These are phyloP conservation scores for Microctenopoma lineatum DNA, from an alignment of 2,797 vertebrate genomes.

Conservation along the genomic window DNA sequence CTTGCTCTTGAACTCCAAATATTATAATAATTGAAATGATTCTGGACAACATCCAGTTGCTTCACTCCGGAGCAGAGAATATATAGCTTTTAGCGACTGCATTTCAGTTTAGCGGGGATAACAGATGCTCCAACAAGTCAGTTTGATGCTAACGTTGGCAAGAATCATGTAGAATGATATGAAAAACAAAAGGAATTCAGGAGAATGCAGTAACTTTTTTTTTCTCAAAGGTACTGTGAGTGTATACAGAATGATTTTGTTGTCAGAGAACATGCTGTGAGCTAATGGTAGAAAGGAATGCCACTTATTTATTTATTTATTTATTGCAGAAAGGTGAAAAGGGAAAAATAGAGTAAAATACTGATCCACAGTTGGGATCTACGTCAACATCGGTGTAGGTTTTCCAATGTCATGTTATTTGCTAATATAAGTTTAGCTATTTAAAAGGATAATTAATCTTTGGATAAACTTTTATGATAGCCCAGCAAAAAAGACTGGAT, in stretches of 20 bases:
- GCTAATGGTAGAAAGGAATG: neutral
- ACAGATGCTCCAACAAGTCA: constrained; percentile 61
- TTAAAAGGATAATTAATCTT: no score
- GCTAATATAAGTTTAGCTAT: no score
- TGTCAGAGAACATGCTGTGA: neutral
- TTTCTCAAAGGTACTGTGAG: no score
- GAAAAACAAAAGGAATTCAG: constrained; percentile 19
- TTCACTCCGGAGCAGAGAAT: constrained; percentile 17
- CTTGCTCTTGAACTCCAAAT: constrained; percentile 11
- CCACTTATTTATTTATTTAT: no score
- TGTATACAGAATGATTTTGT: neutral
- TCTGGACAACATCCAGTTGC: constrained; percentile 34
- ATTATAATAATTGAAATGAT: constrained; percentile 42
- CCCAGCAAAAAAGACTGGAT: no score
- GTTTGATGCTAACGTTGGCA: constrained; percentile 34
- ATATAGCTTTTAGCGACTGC: constrained; percentile 23
- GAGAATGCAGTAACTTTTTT: no score
- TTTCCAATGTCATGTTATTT: no score
- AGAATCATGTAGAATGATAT: constrained; percentile 28
- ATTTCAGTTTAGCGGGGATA: constrained; percentile 36
- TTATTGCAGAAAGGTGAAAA: no score
- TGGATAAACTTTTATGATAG: no score
- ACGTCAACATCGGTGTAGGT: no score
- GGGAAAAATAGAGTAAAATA: no score
- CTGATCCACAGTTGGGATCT: no score